Percentiles rank a stretch among this genome's conserved stretches.
phyloP scores from a whole-genome alignment of 1,140 invertebrate species.

The Agrilus planipennis region DNA sequence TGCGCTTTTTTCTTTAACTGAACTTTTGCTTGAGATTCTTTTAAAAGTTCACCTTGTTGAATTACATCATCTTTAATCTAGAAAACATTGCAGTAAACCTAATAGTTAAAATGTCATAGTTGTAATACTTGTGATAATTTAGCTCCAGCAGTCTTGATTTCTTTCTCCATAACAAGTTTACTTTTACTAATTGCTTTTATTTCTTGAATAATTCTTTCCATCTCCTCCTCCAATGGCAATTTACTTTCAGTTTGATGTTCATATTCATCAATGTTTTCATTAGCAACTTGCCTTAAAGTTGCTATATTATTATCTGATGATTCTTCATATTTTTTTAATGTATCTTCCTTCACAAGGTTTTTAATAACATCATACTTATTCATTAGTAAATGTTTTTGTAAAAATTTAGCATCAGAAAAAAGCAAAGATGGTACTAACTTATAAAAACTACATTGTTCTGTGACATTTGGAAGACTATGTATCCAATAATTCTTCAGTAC shows the following conservation, averaged over 20 bases:
- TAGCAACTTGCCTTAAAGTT: too few relatives aligned
- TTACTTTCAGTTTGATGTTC: slow-evolving; percentile 11
- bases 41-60: slow-evolving; percentile 35
- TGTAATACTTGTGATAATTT: slow-evolving; percentile 29
- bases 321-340: too few relatives aligned
- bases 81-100: not conserved
- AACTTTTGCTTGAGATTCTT: slow-evolving; percentile 34
- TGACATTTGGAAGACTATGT: slow-evolving; percentile 37
- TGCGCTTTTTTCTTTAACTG: slow-evolving; percentile 49
- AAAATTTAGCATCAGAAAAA: slow-evolving; percentile 23
- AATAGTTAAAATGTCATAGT: too few relatives aligned
- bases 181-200: too few relatives aligned
- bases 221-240: slow-evolving; percentile 10
- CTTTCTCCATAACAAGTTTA: too few relatives aligned
- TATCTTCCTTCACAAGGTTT: too few relatives aligned
- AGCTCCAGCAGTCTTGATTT: slow-evolving; percentile 30
- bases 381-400: too few relatives aligned
- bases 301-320: too few relatives aligned
- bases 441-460: slow-evolving; percentile 37
- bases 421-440: slow-evolving; percentile 40
- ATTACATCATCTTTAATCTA: slow-evolving; percentile 26
- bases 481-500: slow-evolving; percentile 40
- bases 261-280: too few relatives aligned
- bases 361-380: too few relatives aligned
- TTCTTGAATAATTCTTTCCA: slow-evolving; percentile 30